Conservation (phyloP, 2,113 vertebrate genomes). For the Apteryx mantelli region DNA sequence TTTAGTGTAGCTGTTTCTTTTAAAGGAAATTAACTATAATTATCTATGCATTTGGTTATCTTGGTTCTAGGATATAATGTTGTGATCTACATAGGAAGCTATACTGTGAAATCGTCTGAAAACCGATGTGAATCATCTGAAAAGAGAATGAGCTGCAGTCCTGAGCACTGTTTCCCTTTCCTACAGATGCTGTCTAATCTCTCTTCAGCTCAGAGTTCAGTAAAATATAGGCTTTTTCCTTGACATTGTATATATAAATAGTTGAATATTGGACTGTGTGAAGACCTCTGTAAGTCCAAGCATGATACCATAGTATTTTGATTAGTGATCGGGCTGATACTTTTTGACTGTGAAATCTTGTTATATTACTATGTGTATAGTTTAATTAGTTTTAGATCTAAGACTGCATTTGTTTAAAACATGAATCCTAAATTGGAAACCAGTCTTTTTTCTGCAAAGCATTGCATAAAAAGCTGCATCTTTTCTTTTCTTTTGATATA, state of each 20-base stretch:
- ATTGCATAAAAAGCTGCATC: neutral
- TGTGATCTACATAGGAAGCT: neutral
- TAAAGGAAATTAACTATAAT: neutral
- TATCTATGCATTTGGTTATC: neutral
- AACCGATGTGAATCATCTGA: neutral
- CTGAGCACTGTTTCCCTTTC: neutral
- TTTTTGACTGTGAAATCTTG: constrained; percentile 1
- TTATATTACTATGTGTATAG: neutral
- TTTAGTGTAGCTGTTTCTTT: neutral
- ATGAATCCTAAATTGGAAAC: neutral
- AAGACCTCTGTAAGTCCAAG: neutral
- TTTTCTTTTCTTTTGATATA: neutral
- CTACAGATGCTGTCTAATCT: neutral
- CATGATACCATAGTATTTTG: neutral
- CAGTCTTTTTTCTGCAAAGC: neutral
- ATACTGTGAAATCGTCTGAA: neutral
- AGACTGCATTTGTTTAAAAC: neutral
- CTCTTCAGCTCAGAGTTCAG: accelerated
- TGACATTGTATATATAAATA: neutral
- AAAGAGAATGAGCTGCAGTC: neutral
- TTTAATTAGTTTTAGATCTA: neutral
- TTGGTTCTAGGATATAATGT: neutral
- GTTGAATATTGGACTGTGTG: neutral
- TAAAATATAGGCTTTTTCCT: neutral
- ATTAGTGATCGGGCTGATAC: neutral